A percentile compares a stretch with the other conserved stretches of the same genome.
Evolutionary conservation across 2,113 vertebrate genomes (phyloP).

Genomic region (Anhinga rufa): DNA sequence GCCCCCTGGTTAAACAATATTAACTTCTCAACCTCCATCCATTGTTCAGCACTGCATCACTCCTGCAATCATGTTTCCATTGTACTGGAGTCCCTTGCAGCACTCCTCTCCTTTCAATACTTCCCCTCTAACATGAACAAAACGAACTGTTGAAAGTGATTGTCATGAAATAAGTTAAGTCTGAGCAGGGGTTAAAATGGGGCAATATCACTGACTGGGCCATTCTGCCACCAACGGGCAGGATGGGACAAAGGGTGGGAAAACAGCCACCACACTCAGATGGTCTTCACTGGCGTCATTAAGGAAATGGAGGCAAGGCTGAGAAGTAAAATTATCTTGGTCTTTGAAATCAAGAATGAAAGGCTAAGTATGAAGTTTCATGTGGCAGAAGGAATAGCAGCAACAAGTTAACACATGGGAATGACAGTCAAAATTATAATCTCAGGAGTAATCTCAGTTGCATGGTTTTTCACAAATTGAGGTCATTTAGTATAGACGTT

Average conservation of each 20-base stretch:
- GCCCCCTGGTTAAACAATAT: neutral
- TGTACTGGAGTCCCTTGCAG: neutral
- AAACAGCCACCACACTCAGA: neutral
- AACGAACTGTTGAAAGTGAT: neutral
- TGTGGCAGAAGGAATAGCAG: neutral
- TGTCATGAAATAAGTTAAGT: neutral
- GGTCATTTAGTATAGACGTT: neutral
- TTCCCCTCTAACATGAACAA: neutral
- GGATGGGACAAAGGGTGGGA: neutral
- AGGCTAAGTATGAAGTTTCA: neutral
- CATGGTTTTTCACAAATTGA: neutral
- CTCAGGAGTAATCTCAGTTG: neutral
- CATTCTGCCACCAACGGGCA: neutral
- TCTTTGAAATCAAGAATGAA: neutral
- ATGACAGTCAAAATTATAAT: neutral
- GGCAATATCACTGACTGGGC: neutral
- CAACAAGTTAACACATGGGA: neutral
- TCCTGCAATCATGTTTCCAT: neutral
- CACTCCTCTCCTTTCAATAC: neutral
- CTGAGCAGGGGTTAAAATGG: neutral
- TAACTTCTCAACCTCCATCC: neutral
- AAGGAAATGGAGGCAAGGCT: neutral
- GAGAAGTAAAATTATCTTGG: neutral
- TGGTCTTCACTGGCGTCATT: neutral
- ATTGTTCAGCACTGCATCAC: neutral